phyloP scores from a whole-genome alignment of 1,140 invertebrate species.

The Idris sp. region DNA sequence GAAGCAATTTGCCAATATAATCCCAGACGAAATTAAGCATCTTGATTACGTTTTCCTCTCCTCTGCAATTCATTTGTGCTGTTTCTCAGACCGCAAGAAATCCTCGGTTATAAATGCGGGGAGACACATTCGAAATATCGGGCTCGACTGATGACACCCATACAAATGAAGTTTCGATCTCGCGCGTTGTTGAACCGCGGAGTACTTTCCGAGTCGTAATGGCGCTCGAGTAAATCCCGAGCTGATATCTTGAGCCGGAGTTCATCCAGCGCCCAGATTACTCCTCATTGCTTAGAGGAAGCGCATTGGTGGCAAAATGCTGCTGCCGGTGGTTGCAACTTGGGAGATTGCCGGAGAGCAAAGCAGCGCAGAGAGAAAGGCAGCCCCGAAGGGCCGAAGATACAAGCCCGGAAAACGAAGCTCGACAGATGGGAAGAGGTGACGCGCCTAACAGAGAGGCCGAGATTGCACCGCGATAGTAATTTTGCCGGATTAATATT shows the following conservation, averaged over 20 bases:
- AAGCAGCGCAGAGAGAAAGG: slow-evolving; percentile 65
- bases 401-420: slow-evolving; percentile 45
- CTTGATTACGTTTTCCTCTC: slow-evolving; percentile 20
- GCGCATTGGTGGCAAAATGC: slow-evolving; percentile 54
- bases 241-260: slow-evolving; percentile 70
- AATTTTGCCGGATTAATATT: slow-evolving; percentile 78
- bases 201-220: slow-evolving; percentile 60
- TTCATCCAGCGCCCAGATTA: slow-evolving; percentile 72
- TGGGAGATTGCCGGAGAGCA: slow-evolving; percentile 68
- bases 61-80: slow-evolving; percentile 19
- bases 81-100: slow-evolving; percentile 14
- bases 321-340: slow-evolving; percentile 54
- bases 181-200: slow-evolving; percentile 43
- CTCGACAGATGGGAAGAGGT: slow-evolving; percentile 26
- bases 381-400: slow-evolving; percentile 38
- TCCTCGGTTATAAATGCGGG: slow-evolving; percentile 5
- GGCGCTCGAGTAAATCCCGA: slow-evolving; percentile 63
- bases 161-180: slow-evolving; percentile 57
- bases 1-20: slow-evolving; percentile 19
- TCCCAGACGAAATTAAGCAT: slow-evolving; percentile 22
- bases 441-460: slow-evolving; percentile 51
- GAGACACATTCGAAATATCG: slow-evolving; percentile 22
- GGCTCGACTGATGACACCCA: slow-evolving; percentile 35
- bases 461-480: slow-evolving; percentile 72
- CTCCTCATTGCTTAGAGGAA: slow-evolving; percentile 67